Base-by-base conservation (phyloP, 2,797 vertebrate genomes). In the Malacoctenus gilli region DNA sequence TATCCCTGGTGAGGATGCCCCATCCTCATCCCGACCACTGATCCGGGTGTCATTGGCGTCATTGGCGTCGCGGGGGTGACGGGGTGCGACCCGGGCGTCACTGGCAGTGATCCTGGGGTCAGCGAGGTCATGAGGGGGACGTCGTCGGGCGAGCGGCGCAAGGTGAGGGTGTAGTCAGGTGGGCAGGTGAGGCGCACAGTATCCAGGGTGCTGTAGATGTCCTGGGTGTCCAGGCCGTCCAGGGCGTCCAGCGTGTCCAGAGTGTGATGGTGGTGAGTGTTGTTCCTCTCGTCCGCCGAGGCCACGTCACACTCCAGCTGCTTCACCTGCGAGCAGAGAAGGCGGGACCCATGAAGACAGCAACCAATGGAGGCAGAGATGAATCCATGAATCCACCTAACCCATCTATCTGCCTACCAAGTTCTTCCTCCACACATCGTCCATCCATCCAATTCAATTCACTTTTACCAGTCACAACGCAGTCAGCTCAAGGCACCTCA, bases 31-130 rank as follows among this genome's bases (percentile, higher is more conserved):
- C 91, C 94, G 20, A 92, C 92, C 74, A 97, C 89, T 0, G 96
- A 94, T 79, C 93, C 96, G n/a, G 96, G 95, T 54, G 96, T 96
- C 95, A 98, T 96, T 79, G 95, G 95, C 85, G 97, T 98, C 87
- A 89, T 86, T 18, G 89, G 89, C 1, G 89, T 90, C 0, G 84
- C 86, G 1, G 88, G 88, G 72, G 89, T 89, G 14, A 88, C 84
- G 4, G 89, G 84, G 70, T 89, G 88, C 1, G 89, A 89, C 61
- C 88, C 88, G 0, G 89, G 88, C 35, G 89, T 89, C 47, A 89
- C 84, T 0, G 89, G 89, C 48, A 89, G 79, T 0, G 89, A 90
- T 25, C 86, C 85, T 1, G 87, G 89, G 84, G 95, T 95, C 75
- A 95, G 95, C 21, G 95, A 93, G 10, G 95, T 95, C 95, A 98